phyloP scores from a whole-genome alignment of 2,888 invertebrate species.

The Agriotes lineatus region DNA sequence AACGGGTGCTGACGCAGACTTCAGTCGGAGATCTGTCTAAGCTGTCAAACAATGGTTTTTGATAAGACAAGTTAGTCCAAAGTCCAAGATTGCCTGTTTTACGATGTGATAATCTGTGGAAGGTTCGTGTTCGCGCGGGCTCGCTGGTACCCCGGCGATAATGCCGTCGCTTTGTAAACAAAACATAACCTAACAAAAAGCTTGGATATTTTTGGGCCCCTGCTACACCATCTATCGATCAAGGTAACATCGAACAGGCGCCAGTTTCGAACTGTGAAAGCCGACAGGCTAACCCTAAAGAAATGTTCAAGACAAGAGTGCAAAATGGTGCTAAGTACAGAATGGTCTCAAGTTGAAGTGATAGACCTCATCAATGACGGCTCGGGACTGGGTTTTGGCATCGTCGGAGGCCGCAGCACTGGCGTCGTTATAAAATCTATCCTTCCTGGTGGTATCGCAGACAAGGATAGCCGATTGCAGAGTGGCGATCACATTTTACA shows the following conservation, averaged over 20 bases:
- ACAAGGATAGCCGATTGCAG: constrained; percentile 93
- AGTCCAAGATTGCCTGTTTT: not conserved
- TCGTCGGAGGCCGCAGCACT: constrained; percentile 97
- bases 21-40: constrained; percentile 1
- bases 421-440: constrained; percentile 99
- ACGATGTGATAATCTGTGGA: constrained; percentile 3
- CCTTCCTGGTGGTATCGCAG: constrained; percentile 96
- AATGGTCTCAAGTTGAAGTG: constrained; percentile 99
- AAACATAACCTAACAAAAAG: constrained; percentile 41
- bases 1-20: constrained; percentile 12
- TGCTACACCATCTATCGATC: constrained; percentile 25
- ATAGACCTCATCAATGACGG: constrained; percentile 98
- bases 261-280: constrained; percentile 26
- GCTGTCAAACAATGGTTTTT: constrained; percentile 22
- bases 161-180: constrained; percentile 14
- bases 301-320: constrained; percentile 44
- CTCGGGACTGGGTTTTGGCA: constrained; percentile 97
- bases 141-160: not conserved
- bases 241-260: constrained; percentile 20
- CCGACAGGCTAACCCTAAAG: constrained; percentile 24
- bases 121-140: not conserved
- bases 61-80: constrained; percentile 17
- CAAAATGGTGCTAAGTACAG: constrained; percentile 90
- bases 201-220: constrained; percentile 12
- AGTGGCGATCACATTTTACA: constrained; percentile 99